Base-by-base conservation (phyloP, 2,113 vertebrate genomes). In the Lasiurus cinereus region DNA sequence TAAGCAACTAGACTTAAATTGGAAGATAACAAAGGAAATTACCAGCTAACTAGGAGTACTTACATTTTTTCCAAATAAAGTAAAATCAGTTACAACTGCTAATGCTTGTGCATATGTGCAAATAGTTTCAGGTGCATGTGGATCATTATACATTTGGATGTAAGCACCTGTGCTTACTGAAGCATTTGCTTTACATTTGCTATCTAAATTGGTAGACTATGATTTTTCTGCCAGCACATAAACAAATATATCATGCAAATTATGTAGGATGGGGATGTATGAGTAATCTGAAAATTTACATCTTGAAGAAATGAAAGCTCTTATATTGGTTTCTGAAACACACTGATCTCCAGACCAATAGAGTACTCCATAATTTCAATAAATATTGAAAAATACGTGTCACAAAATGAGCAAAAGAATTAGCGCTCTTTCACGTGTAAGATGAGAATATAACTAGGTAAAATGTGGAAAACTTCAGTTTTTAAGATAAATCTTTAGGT, bases 191-290 rank as follows among this genome's bases (percentile, higher is more conserved):
- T 92, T 94, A 74, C 56, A 79, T 91, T 22, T 24, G 91, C 56
- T 82, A 31, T 31, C 36, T 85, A 33, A 80, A 64, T 54, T 74
- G 59, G 46, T 56, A 67, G 74, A 2, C 76, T 91, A 24, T 52
- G 74, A 86, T 96, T 73, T 73, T 62, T 90, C 67, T 82, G 14
- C 67, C 21, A 87, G 36, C 36, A 33, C 50, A 70, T 92, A 96
- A 90, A 43, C 97, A 97, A 83, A 96, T 96, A 48, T 5, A 19
- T 62, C 69, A 87, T 95, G 91, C 66, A 97, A 90, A 96, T 95
- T 95, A 10, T n/a, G 29, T 72, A 72, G 70, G 59, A 27, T 64
- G 39, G 4, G 31, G 24, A 36, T n/a, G 24, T 36, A 36, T 59
- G 62, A 85, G 64, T 94, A 78, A 90, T 89, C 33, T 92, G 69